phyloP scores from a whole-genome alignment of 2,113 vertebrate species.

The Boleophthalmus pectinirostris region DNA sequence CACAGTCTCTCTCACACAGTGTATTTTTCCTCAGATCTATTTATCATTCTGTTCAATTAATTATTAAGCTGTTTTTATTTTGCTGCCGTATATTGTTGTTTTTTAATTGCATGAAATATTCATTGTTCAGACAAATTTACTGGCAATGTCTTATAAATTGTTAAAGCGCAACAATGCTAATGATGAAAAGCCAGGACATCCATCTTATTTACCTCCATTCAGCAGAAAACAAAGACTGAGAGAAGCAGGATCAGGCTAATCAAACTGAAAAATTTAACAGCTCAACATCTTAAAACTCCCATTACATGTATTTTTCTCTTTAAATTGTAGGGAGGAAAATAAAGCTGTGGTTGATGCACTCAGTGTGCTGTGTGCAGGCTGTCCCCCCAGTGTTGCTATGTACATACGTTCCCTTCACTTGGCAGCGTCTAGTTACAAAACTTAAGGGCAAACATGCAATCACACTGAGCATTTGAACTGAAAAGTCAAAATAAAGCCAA shows the following conservation, averaged over 20 bases:
- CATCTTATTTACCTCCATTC: slow-evolving; percentile 79
- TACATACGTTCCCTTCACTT: slow-evolving; percentile 59
- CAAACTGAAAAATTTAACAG: slow-evolving; percentile 82
- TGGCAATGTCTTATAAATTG: slow-evolving; percentile 81
- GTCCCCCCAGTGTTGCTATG: slow-evolving; percentile 68
- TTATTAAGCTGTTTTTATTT: slow-evolving; percentile 83
- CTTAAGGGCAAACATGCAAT: slow-evolving; percentile 52
- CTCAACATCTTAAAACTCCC: slow-evolving; percentile 77
- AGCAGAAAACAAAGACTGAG: slow-evolving; percentile 65
- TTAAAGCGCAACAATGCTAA: slow-evolving; percentile 83
- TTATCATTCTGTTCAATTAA: slow-evolving; percentile 82
- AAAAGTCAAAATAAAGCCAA: slow-evolving; percentile 51
- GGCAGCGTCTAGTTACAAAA: slow-evolving; percentile 66
- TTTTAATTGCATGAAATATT: slow-evolving; percentile 82
- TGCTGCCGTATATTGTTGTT: slow-evolving; percentile 79
- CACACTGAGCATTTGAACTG: slow-evolving; percentile 44
- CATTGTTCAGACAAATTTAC: slow-evolving; percentile 77
- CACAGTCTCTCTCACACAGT: slow-evolving; percentile 66
- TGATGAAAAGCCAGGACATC: slow-evolving; percentile 79
- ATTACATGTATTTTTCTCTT: slow-evolving; percentile 82
- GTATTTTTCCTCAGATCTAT: slow-evolving; percentile 71
- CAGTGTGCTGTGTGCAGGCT: slow-evolving; percentile 54
- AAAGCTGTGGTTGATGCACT: slow-evolving; percentile 71
- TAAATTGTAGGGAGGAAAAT: slow-evolving; percentile 76
- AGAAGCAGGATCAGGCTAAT: slow-evolving; percentile 70